A percentile compares a stretch with the other conserved stretches of the same genome.
Conservation (phyloP, 2,113 vertebrate genomes). For the Himantopus leucocephalus region DNA sequence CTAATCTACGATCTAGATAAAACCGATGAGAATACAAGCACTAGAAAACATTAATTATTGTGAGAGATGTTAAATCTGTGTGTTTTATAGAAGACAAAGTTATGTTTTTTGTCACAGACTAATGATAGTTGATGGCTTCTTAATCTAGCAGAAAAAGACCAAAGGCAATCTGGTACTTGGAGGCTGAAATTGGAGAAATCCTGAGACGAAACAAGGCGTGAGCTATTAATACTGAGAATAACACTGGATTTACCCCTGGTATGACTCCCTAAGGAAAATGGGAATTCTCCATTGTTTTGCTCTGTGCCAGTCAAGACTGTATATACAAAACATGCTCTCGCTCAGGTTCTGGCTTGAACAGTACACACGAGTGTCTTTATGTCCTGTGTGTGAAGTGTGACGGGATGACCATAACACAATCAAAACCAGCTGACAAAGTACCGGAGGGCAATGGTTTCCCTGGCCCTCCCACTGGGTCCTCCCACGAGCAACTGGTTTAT, state of each 20-base stretch:
- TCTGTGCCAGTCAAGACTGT: background rate
- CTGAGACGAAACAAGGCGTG: background rate
- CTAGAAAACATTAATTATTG: background rate
- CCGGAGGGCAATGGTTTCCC: background rate
- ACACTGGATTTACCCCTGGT: background rate
- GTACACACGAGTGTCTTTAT: background rate
- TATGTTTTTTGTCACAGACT: background rate
- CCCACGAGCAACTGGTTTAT: background rate
- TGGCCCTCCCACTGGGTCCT: constrained; percentile 38
- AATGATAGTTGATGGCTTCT: background rate
- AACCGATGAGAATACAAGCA: background rate
- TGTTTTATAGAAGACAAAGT: background rate
- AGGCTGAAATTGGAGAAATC: constrained; percentile 2
- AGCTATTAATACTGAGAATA: background rate
- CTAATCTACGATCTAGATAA: background rate
- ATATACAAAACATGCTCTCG: background rate
- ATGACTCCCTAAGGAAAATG: background rate
- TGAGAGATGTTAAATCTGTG: background rate
- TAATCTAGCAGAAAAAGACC: background rate
- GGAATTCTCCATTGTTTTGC: constrained; percentile 22
- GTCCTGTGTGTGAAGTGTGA: background rate
- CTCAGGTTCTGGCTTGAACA: background rate
- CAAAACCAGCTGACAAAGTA: background rate
- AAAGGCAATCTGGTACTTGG: background rate
- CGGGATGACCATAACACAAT: fast-evolving